Conservation (phyloP, 2,797 vertebrate genomes). For the Microcaecilia unicolor region DNA sequence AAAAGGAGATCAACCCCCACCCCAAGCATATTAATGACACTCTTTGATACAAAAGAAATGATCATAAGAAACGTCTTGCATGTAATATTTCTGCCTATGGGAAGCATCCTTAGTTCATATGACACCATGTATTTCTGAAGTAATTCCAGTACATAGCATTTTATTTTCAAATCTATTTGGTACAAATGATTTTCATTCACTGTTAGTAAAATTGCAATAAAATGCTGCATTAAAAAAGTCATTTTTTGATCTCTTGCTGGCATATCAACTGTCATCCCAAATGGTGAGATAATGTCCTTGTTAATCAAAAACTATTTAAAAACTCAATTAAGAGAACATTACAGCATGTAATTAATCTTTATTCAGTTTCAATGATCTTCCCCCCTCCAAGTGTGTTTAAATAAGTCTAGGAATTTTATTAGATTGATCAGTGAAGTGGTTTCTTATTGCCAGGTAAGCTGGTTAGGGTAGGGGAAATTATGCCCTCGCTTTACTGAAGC, state of each 20-base stretch:
- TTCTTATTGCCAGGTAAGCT: slow-evolving; percentile 44
- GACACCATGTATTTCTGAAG: too few relatives aligned
- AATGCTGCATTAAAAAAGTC: slow-evolving; percentile 23
- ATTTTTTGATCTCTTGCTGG: slow-evolving; percentile 40
- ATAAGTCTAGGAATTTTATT: slow-evolving; percentile 49
- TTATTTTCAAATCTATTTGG: too few relatives aligned
- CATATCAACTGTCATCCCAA: slow-evolving; percentile 35
- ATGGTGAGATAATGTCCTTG: slow-evolving; percentile 49
- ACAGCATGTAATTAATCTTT: slow-evolving; percentile 64
- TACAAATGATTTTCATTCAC: too few relatives aligned
- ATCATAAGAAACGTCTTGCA: too few relatives aligned
- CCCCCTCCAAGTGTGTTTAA: slow-evolving; percentile 34
- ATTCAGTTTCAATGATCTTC: slow-evolving; percentile 47
- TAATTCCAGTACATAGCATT: slow-evolving; percentile 25
- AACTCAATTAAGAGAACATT: slow-evolving; percentile 64
- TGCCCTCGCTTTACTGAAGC: slow-evolving; percentile 31
- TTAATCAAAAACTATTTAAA: slow-evolving; percentile 67
- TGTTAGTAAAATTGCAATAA: slow-evolving; percentile 23
- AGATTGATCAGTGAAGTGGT: slow-evolving; percentile 55
- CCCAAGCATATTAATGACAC: background rate
- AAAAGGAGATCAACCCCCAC: slow-evolving; percentile 1
- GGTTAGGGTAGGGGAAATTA: slow-evolving; percentile 33
- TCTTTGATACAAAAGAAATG: rapidly evolving
- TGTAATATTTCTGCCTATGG: too few relatives aligned
- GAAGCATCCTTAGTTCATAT: too few relatives aligned